phyloP scores from a whole-genome alignment of 2,888 invertebrate species.

The Eudasyphora cyanicolor region DNA sequence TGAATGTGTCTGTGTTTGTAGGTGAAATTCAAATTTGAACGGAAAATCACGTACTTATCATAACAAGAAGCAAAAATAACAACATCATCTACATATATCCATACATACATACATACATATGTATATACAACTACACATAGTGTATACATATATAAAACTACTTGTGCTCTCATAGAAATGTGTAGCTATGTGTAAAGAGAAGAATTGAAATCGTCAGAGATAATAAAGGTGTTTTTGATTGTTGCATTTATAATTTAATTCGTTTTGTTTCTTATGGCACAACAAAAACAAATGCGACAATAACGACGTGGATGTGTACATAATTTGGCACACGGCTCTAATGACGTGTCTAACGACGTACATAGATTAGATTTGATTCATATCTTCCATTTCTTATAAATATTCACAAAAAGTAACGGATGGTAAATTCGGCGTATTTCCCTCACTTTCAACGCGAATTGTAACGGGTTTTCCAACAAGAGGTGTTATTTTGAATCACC shows the following conservation, averaged over 20 bases:
- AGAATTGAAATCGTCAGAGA: conserved; percentile 63
- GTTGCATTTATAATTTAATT: conserved; percentile 64
- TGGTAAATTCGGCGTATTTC: no score
- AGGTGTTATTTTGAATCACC: no score
- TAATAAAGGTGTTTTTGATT: conserved; percentile 76
- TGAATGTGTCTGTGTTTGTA: not conserved
- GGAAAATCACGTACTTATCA: conserved; percentile 75
- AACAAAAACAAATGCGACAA: not conserved
- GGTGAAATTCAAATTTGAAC: conserved; percentile 73
- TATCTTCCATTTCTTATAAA: no score
- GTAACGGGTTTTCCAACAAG: no score
- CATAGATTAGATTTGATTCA: not conserved
- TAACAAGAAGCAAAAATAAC: conserved; percentile 64
- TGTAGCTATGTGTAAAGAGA: not conserved
- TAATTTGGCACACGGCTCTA: not conserved
- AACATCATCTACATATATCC: conserved; percentile 61
- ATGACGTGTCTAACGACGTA: no score
- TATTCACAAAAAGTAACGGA: no score
- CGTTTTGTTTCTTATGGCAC: conserved; percentile 48
- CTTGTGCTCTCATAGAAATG: conserved; percentile 53
- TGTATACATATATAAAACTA: conserved; percentile 22
- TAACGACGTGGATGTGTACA: not conserved
- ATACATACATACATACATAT: no score
- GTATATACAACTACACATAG: conserved; percentile 19
- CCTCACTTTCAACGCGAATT: no score